These are phyloP conservation scores for Bergia sp. DNA, from an alignment of 92 coral and sea anemone genomes.

Conservation along the genomic window DNA sequence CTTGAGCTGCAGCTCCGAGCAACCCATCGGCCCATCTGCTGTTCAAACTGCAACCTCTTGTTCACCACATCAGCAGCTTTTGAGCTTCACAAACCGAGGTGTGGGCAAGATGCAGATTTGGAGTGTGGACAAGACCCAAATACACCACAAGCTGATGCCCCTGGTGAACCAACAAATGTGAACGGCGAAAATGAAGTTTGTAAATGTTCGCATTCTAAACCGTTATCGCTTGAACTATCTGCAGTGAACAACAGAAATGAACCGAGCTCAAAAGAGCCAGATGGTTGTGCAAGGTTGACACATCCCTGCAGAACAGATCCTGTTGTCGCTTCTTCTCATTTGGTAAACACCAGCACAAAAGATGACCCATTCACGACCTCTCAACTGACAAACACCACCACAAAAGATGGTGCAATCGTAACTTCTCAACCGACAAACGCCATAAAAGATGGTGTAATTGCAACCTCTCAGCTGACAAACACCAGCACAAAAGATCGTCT, in stretches of 20 bases:
- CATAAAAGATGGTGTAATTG: no score
- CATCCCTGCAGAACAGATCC: background rate
- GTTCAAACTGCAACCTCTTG: constrained; percentile 29
- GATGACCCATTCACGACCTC: background rate
- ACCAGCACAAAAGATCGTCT: background rate
- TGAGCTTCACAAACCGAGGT: constrained; percentile 13
- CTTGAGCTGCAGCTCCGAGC: constrained; percentile 35
- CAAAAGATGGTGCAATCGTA: no score
- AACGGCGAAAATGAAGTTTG: background rate
- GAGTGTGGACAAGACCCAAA: background rate
- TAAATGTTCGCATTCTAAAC: constrained; percentile 10
- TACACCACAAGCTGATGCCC: background rate
- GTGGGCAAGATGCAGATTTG: constrained; percentile 13
- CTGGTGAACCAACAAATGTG: background rate
- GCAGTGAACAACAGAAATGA: background rate
- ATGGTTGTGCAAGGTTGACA: background rate
- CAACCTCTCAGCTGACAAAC: background rate
- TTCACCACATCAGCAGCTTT: constrained; percentile 32
- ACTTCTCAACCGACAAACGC: no score
- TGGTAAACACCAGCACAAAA: background rate
- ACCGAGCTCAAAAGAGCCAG: background rate
- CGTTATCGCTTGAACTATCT: background rate
- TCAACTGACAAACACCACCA: background rate
- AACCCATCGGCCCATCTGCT: constrained; percentile 38
- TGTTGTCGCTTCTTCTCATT: background rate